Evolutionary conservation across 2,888 invertebrate species (phyloP).

Genomic region (Lasioglossum lativentre): DNA sequence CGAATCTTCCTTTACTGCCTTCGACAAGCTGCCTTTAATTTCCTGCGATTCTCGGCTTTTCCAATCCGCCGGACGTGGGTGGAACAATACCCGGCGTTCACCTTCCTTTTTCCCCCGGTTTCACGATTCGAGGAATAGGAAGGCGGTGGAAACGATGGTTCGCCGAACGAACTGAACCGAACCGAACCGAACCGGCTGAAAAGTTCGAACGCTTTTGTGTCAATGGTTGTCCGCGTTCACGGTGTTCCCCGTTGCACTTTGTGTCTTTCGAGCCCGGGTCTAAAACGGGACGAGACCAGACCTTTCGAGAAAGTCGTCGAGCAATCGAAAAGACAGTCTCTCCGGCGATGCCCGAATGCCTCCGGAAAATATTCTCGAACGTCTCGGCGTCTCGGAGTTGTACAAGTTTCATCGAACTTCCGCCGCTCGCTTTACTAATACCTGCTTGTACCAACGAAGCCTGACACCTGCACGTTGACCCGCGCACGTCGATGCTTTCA

Average conservation of each 20-base stretch:
- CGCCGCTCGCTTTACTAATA: slow-evolving; percentile 19
- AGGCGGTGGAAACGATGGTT: slow-evolving; percentile 24
- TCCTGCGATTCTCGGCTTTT: slow-evolving; percentile 72
- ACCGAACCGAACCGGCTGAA: background rate
- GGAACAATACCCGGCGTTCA: slow-evolving; percentile 57
- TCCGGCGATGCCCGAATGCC: background rate
- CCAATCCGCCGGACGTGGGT: slow-evolving; percentile 65
- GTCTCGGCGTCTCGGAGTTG: background rate
- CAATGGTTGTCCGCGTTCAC: slow-evolving; percentile 16
- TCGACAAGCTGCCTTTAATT: slow-evolving; percentile 72
- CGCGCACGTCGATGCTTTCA: background rate
- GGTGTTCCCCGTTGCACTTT: background rate
- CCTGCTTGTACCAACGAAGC: slow-evolving; percentile 8
- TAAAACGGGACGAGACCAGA: background rate
- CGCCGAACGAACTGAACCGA: background rate
- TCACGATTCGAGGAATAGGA: slow-evolving; percentile 33
- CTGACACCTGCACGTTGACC: slow-evolving; percentile 11
- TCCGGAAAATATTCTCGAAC: slow-evolving; percentile 29
- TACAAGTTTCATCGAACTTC: slow-evolving; percentile 20
- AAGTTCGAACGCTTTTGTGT: background rate
- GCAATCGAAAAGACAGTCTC: slow-evolving; percentile 16
- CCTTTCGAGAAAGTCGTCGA: slow-evolving; percentile 12
- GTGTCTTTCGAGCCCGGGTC: background rate
- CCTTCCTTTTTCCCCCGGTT: slow-evolving; percentile 34
- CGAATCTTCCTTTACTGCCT: slow-evolving; percentile 53